Conservation (phyloP, 2,888 invertebrate species). For the Onthophagus sagittarius region DNA sequence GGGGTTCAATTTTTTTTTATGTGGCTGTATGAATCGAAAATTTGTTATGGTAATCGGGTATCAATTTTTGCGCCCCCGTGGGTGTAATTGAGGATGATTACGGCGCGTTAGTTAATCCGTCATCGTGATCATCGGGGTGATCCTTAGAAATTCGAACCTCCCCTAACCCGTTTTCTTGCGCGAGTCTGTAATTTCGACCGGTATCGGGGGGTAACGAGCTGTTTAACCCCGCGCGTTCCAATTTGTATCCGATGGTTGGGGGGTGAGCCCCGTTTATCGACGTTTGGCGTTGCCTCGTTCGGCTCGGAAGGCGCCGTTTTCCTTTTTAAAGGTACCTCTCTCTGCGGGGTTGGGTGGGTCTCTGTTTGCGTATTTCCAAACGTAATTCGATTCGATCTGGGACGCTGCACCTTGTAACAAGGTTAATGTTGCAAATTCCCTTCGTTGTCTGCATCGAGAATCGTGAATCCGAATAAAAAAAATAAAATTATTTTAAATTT, state of each 20-base stretch:
- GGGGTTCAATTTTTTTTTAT: no score
- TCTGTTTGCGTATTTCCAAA: background rate
- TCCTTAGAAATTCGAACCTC: background rate
- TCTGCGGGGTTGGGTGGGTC: background rate
- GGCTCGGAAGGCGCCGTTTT: background rate
- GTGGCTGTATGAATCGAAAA: background rate
- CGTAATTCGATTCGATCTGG: background rate
- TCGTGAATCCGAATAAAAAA: background rate
- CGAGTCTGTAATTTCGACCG: background rate
- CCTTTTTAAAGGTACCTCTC: background rate
- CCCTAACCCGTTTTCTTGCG: background rate
- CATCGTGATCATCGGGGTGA: background rate
- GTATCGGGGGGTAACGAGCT: background rate
- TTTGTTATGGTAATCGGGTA: background rate
- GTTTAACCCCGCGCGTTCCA: background rate
- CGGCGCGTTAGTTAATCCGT: background rate
- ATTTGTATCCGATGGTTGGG: background rate
- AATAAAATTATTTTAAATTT: background rate
- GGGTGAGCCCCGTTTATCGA: background rate
- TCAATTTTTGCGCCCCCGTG: background rate
- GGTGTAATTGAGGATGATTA: background rate
- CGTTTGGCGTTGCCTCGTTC: background rate
- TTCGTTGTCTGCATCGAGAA: background rate
- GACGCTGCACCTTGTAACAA: background rate
- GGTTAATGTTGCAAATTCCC: background rate